Evolutionary conservation across 1,140 invertebrate species (phyloP), one percentile per base, ranked within the genome.

Genomic region (Drosophila nigrodunni): DNA sequence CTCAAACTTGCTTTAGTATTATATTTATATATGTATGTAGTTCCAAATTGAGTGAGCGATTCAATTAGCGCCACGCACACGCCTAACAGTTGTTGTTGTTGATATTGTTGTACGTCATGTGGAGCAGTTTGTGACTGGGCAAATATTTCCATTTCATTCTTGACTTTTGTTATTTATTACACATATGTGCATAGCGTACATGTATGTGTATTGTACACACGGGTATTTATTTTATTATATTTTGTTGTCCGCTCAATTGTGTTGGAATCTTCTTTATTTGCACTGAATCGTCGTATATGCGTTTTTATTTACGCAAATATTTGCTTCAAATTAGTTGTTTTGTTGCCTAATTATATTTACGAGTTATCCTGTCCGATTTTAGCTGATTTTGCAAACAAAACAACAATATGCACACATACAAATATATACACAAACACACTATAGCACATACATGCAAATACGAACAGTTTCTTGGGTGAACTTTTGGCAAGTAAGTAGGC

Each of bases 21-120:
- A 35, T 62, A 39, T 49, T 50, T n/a, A 21, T 65, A 46, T 65
- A 54, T 34, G 35, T 65, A 41, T 52, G 64, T 65, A 77, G 72
- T 74, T 58, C 55, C 55, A 37, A 71, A 80, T 77, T 85, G 68
- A 60, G 81, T 77, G 77, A 71, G 77, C 62, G 62, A 60, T 87
- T 89, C 85, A 88, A 88, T 88, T 88, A 88, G 83, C 80, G 85
- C 74, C 73, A 74, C 78, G 71, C 82, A 86, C 70, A 83, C 83
- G 69, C 67, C 68, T 65, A 69, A 78, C 47, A 62, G 65, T 57
- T 44, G 68, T 44, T 64, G 30, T 64, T 41, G 9, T 41, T 13
- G 41, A 11, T 11, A 11, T 43, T 30, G 59, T 74, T 65, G 35
- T 74, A 78, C 41, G 68, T 69, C 57, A 66, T 57, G 43, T 35